These are phyloP conservation scores for Drosophila kuntzei DNA, from an alignment of 2,888 invertebrate genomes.

Conservation along the genomic window DNA sequence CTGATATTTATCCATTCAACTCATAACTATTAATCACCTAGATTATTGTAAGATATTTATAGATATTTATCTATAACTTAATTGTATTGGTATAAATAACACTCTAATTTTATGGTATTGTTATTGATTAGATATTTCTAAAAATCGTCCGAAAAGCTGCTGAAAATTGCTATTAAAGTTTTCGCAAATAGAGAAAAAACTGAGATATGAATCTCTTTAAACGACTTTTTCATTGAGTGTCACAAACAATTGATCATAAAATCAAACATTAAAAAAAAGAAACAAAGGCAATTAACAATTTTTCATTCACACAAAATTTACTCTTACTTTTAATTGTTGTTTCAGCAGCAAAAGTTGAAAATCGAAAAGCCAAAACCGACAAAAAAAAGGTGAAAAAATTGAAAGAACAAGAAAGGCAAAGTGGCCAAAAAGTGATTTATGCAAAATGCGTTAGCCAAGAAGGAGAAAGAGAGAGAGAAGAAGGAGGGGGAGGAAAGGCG, in stretches of 20 bases:
- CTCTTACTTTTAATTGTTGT: conserved; percentile 40
- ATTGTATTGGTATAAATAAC: too few species aligned
- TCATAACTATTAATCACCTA: too few species aligned
- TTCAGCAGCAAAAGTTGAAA: conserved; percentile 30
- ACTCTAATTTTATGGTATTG: not conserved
- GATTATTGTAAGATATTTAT: too few species aligned
- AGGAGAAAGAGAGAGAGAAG: not conserved
- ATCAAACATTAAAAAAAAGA: not conserved
- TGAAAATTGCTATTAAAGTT: not conserved
- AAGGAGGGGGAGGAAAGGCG: not conserved
- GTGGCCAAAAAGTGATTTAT: conserved; percentile 66
- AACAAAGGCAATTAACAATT: conserved; percentile 39
- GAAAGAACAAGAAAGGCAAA: conserved; percentile 41
- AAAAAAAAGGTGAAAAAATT: conserved; percentile 55
- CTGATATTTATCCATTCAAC: too few species aligned
- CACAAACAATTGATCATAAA: conserved; percentile 39
- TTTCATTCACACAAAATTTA: conserved; percentile 24
- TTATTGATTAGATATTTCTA: not conserved
- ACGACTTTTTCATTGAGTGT: conserved; percentile 6
- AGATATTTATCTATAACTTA: too few species aligned
- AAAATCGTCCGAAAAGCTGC: conserved; percentile 4
- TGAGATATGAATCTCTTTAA: not conserved
- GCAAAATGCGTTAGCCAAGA: conserved; percentile 42
- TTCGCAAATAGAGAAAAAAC: conserved; percentile 2
- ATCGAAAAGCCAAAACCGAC: conserved; percentile 26